phyloP scores from a whole-genome alignment of 92 coral and sea anemone genomes.

The Epizoanthus ramosus region DNA sequence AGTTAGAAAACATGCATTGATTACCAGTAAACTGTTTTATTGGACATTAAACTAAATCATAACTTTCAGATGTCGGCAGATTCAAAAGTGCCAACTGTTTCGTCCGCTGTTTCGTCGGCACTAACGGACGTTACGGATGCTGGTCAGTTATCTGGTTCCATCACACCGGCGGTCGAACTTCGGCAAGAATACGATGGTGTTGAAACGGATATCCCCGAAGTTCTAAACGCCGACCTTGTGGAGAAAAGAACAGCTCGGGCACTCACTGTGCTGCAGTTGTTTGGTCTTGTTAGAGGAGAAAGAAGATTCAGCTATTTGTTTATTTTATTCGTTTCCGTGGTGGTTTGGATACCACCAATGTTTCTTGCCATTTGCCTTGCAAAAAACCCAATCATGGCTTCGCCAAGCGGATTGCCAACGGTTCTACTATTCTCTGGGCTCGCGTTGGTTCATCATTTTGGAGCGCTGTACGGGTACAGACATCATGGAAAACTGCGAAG shows the following conservation, averaged over 20 bases:
- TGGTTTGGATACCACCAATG: constrained; percentile 30
- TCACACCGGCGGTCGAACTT: not conserved
- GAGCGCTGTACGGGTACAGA: constrained; percentile 45
- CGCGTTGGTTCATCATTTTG: constrained; percentile 52
- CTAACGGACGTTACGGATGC: too few relatives aligned
- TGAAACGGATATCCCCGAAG: not conserved
- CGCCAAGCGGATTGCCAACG: constrained; percentile 57
- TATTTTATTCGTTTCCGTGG: not conserved
- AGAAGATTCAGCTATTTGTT: not conserved
- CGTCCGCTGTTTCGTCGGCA: too few relatives aligned
- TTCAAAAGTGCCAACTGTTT: too few relatives aligned
- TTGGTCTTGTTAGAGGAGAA: not conserved
- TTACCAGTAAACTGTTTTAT: too few relatives aligned
- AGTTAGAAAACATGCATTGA: too few relatives aligned
- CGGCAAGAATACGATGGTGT: not conserved
- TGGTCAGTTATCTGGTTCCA: not conserved
- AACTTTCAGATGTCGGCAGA: too few relatives aligned
- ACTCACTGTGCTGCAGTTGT: not conserved
- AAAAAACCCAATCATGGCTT: constrained; percentile 49
- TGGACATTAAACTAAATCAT: too few relatives aligned
- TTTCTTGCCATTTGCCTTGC: constrained; percentile 41
- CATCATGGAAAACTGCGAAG: constrained; percentile 25
- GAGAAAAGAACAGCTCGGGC: constrained; percentile 5
- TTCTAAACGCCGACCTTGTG: not conserved
- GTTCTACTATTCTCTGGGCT: constrained; percentile 50